These are phyloP conservation scores for Trematomus loennbergii DNA, from an alignment of 2,113 vertebrate species.

Conservation along the genomic window DNA sequence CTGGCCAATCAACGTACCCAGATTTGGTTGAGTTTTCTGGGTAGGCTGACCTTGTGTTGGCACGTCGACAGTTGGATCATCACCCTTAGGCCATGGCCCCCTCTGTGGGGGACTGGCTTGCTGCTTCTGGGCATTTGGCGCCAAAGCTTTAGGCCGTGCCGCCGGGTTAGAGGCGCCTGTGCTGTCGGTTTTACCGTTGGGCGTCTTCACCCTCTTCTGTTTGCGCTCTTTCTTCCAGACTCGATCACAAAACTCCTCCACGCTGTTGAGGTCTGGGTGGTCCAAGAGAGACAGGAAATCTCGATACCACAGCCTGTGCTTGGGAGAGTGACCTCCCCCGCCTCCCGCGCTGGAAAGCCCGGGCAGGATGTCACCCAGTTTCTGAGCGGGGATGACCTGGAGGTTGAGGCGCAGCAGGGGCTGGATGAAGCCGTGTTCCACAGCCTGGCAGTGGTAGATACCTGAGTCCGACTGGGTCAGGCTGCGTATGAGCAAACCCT, in stretches of 20 bases:
- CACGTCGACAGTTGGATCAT: conserved; percentile 50
- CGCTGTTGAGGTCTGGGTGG: conserved; percentile 96
- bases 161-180: background rate
- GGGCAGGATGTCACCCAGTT: conserved; percentile 91
- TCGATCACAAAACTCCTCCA: conserved; percentile 98
- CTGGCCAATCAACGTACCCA: conserved; percentile 42
- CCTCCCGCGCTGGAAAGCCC: conserved; percentile 70
- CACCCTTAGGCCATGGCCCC: conserved; percentile 62
- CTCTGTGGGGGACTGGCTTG: conserved; percentile 65
- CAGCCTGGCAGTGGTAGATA: conserved; percentile 92
- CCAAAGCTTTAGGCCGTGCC: conserved; percentile 54
- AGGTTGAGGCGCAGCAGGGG: conserved; percentile 92
- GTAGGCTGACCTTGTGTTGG: conserved; percentile 52
- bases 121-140: conserved; percentile 75
- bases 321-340: conserved; percentile 79
- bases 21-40: conserved; percentile 58
- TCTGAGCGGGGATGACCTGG: conserved; percentile 93
- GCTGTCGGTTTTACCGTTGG: conserved; percentile 66
- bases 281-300: conserved; percentile 97
- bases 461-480: conserved; percentile 89
- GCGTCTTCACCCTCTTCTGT: conserved; percentile 88
- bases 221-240: conserved; percentile 98
- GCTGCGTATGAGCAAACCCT: conserved; percentile 93
- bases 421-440: conserved; percentile 97
- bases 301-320: conserved; percentile 95